Evolutionary conservation across 2,797 vertebrate species (phyloP).

Genomic region (Enteromius anoplus): DNA sequence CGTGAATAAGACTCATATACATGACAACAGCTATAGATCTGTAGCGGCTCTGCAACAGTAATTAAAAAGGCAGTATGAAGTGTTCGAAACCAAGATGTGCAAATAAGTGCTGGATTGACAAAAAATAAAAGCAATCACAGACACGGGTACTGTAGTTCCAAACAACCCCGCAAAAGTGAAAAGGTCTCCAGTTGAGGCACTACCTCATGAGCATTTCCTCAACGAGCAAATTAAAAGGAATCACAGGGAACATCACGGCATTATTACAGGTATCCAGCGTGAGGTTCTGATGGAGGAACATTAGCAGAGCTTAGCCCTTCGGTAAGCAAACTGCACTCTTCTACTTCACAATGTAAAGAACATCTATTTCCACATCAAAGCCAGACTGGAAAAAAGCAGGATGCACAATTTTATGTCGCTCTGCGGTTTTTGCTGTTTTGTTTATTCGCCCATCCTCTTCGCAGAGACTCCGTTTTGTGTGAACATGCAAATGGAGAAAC

Average conservation of each 20-base stretch:
- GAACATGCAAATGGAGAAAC: slow-evolving; percentile 86
- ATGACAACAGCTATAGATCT: slow-evolving; percentile 84
- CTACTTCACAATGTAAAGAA: slow-evolving; percentile 81
- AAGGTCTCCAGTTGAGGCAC: not conserved
- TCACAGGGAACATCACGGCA: not conserved
- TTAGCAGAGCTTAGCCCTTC: slow-evolving; percentile 54
- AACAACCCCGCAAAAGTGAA: slow-evolving; percentile 12
- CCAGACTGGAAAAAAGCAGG: slow-evolving; percentile 72
- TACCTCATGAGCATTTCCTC: not conserved
- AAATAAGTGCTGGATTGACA: slow-evolving; percentile 65
- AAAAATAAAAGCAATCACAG: slow-evolving; percentile 36
- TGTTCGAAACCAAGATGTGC: slow-evolving; percentile 76
- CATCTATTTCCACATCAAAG: slow-evolving; percentile 96
- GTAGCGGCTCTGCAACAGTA: slow-evolving; percentile 80
- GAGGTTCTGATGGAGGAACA: slow-evolving; percentile 12
- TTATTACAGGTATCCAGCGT: slow-evolving; percentile 6
- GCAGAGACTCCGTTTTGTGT: slow-evolving; percentile 88
- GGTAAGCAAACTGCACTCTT: slow-evolving; percentile 75
- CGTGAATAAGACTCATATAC: slow-evolving; percentile 81
- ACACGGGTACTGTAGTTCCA: slow-evolving; percentile 5
- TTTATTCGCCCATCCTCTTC: slow-evolving; percentile 80
- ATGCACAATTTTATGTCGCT: slow-evolving; percentile 88
- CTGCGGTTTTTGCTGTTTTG: slow-evolving; percentile 73
- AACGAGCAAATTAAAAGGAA: slow-evolving; percentile 6
- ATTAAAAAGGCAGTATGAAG: slow-evolving; percentile 80